A percentile compares a stretch with the other conserved stretches of the same genome.
These are phyloP conservation scores for Coelopa pilipes DNA, from an alignment of 2,888 invertebrate species.

Conservation along the genomic window DNA sequence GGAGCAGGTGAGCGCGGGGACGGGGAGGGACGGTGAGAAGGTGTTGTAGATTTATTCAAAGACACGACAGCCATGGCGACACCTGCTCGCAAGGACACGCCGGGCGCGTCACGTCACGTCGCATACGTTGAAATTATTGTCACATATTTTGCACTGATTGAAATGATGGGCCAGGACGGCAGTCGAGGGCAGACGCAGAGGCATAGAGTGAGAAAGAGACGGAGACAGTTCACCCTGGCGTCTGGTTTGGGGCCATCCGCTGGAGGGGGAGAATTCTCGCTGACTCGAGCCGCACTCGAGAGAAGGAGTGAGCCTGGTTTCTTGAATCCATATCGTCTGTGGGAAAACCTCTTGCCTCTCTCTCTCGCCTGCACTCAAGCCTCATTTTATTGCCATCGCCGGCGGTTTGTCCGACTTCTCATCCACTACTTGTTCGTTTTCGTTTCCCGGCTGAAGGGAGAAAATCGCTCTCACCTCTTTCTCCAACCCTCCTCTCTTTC, in stretches of 20 bases:
- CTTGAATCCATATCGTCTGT: too few relatives aligned
- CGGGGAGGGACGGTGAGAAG: too few relatives aligned
- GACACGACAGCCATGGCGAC: slow-evolving; percentile 7
- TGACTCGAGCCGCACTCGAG: not conserved
- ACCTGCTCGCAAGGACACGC: not conserved
- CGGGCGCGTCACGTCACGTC: slow-evolving; percentile 5
- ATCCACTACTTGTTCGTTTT: too few relatives aligned
- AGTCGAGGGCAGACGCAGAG: too few relatives aligned
- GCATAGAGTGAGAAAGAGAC: not conserved
- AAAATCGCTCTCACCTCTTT: too few relatives aligned
- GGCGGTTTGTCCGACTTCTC: too few relatives aligned
- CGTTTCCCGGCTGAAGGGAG: too few relatives aligned
- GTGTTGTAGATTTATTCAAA: slow-evolving; percentile 16
- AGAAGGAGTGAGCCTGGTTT: not conserved
- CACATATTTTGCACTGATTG: slow-evolving; percentile 15
- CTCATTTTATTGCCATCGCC: too few relatives aligned
- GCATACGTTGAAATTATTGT: slow-evolving; percentile 20
- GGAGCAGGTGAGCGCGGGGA: not conserved
- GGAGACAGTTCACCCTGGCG: too few relatives aligned
- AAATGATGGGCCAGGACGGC: not conserved
- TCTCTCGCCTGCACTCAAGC: too few relatives aligned
- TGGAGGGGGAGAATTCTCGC: not conserved
- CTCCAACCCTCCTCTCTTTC: too few relatives aligned
- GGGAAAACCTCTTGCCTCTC: too few relatives aligned
- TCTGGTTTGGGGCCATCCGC: not conserved